Evolutionary conservation across 2,113 vertebrate species (phyloP).

Genomic region (Hucho hucho): DNA sequence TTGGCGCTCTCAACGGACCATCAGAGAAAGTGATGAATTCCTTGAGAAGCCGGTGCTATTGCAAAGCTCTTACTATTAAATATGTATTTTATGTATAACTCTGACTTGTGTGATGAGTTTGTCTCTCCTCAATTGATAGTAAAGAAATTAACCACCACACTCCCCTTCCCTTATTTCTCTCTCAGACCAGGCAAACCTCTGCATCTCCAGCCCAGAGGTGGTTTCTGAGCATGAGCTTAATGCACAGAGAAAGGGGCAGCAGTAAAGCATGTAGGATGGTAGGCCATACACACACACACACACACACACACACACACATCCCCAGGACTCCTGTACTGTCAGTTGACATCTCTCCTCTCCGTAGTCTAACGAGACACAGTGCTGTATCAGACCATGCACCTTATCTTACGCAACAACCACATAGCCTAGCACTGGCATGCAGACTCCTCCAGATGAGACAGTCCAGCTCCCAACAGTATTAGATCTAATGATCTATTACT

Average conservation of each 20-base stretch:
- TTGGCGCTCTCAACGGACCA: too few relatives aligned
- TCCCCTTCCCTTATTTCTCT: too few relatives aligned
- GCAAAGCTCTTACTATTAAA: too few relatives aligned
- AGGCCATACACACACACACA: slow-evolving; percentile 50
- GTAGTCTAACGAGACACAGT: slow-evolving; percentile 70
- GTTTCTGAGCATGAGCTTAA: slow-evolving; percentile 69
- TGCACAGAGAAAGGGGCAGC: slow-evolving; percentile 66
- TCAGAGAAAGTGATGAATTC: too few relatives aligned
- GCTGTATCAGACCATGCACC: too few relatives aligned
- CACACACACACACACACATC: slow-evolving; percentile 66
- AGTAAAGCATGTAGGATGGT: slow-evolving; percentile 64
- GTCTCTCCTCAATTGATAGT: too few relatives aligned
- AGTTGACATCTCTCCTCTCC: slow-evolving; percentile 66
- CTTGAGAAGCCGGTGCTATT: too few relatives aligned
- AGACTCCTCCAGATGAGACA: neutral
- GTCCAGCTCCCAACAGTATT: too few relatives aligned
- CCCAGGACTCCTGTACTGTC: slow-evolving; percentile 75
- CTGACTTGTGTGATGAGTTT: too few relatives aligned
- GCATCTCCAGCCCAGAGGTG: slow-evolving; percentile 53
- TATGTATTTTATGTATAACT: too few relatives aligned
- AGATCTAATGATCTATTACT: too few relatives aligned
- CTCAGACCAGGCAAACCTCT: slow-evolving; percentile 52
- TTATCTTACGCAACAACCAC: slow-evolving; percentile 64
- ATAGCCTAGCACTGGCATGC: neutral
- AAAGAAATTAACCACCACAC: too few relatives aligned